A percentile compares a stretch with the other conserved stretches of the same genome.
Evolutionary conservation across 2,113 vertebrate species (phyloP).

Genomic region (Ranitomeya imitator): DNA sequence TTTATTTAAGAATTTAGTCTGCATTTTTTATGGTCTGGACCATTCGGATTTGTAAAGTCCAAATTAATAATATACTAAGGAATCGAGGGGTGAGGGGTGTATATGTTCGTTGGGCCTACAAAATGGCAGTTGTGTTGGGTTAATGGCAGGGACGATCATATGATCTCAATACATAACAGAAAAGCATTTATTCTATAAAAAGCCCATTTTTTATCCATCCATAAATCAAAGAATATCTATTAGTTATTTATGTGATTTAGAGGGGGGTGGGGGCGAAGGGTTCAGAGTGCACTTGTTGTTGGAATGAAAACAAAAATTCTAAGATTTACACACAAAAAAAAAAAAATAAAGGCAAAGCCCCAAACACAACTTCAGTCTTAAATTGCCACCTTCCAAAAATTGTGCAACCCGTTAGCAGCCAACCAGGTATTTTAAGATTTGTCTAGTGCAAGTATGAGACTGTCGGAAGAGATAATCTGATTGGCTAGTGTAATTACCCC

Average conservation of each 20-base stretch:
- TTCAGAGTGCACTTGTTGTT: not conserved
- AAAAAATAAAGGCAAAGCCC: not conserved
- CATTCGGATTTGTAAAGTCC: not conserved
- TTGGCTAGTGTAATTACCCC: not conserved
- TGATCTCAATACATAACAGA: not conserved
- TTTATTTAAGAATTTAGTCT: not conserved
- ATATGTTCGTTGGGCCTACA: not conserved
- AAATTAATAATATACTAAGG: not conserved
- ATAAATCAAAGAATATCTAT: too few relatives aligned
- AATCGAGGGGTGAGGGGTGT: not conserved
- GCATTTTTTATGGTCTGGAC: not conserved
- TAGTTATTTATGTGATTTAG: not conserved
- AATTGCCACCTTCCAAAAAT: slow-evolving; percentile 12
- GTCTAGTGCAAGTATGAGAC: slow-evolving; percentile 2
- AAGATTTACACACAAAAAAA: not conserved
- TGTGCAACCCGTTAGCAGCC: not conserved
- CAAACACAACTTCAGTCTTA: slow-evolving; percentile 4
- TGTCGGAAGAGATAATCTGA: not conserved
- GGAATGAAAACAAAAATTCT: not conserved
- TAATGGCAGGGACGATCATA: not conserved
- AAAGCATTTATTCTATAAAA: not conserved
- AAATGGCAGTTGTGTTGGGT: not conserved
- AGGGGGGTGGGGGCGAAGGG: too few relatives aligned
- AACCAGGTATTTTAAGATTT: not conserved
- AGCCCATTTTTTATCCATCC: not conserved